phyloP scores from a whole-genome alignment of 2,113 vertebrate species.

The Lathamus discolor region DNA sequence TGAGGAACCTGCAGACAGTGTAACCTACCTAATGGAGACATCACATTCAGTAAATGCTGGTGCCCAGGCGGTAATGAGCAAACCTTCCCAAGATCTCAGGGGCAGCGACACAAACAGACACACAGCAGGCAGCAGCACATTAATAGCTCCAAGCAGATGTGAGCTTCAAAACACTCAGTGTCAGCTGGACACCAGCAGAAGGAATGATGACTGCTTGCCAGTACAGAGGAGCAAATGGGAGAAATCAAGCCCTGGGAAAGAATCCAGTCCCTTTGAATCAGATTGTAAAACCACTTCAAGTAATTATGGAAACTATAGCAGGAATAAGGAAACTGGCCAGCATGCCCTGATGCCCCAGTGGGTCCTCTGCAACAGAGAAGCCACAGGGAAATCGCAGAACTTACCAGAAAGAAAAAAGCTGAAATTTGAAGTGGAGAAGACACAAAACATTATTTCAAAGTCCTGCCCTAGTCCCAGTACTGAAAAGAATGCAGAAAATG shows the following conservation, averaged over 20 bases:
- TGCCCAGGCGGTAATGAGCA: neutral
- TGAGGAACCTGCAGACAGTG: neutral
- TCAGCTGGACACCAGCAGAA: neutral
- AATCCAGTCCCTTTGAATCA: neutral
- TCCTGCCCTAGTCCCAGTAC: neutral
- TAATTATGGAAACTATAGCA: neutral
- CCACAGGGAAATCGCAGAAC: neutral
- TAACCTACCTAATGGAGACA: neutral
- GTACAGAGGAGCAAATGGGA: slow-evolving; percentile 48
- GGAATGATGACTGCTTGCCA: neutral
- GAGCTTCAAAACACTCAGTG: neutral
- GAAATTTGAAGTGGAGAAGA: slow-evolving; percentile 73
- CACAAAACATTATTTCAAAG: neutral
- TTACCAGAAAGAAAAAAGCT: slow-evolving; percentile 87
- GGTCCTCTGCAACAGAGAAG: neutral
- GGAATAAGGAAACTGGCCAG: neutral
- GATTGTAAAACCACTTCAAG: neutral
- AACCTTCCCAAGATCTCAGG: neutral
- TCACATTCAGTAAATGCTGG: neutral
- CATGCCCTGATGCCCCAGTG: neutral
- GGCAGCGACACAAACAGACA: neutral
- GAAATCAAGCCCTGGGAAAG: slow-evolving; percentile 37
- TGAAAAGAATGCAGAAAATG: neutral
- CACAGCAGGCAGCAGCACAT: neutral
- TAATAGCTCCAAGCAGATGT: neutral